These are phyloP conservation scores for Pangasius mekongensis DNA, from an alignment of 2,797 vertebrate genomes.

Conservation along the genomic window DNA sequence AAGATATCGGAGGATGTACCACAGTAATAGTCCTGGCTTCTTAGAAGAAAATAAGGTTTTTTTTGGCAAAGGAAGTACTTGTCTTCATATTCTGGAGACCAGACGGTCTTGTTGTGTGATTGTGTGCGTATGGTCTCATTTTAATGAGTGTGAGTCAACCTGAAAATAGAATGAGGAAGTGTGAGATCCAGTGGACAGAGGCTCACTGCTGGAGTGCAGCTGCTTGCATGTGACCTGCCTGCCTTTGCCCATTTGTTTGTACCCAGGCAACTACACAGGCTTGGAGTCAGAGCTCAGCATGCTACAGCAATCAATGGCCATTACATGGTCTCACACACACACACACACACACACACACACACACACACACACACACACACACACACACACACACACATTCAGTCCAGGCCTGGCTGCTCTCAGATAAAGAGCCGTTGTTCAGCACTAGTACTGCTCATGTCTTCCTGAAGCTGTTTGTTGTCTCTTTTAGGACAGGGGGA, in stretches of 20 bases:
- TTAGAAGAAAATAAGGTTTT: neutral
- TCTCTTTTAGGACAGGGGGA: constrained; percentile 65
- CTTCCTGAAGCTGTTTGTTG: constrained; percentile 79
- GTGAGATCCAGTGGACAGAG: neutral
- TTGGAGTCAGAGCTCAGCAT: constrained; percentile 58
- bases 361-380: constrained; percentile 50
- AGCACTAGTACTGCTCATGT: constrained; percentile 74
- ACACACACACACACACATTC: constrained; percentile 40
- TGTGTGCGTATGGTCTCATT: neutral
- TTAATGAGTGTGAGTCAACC: neutral
- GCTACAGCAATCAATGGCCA: constrained; percentile 69
- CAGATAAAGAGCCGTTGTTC: constrained; percentile 86
- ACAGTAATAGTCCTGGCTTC: constrained; percentile 65
- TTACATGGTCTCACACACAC: constrained; percentile 63
- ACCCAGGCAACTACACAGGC: constrained; percentile 31
- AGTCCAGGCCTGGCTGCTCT: constrained; percentile 80
- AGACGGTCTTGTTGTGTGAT: neutral
- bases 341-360: constrained; percentile 4
- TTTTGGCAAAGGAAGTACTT: neutral
- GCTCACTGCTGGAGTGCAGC: constrained; percentile 21
- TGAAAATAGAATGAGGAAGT: constrained; percentile 23
- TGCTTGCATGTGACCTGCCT: constrained; percentile 22
- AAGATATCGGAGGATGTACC: neutral
- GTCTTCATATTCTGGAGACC: neutral
- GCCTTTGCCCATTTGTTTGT: constrained; percentile 66